Evolutionary conservation across 2,113 vertebrate genomes (phyloP), one percentile per base, ranked within the genome.

Genomic region (Spheniscus mendiculus): DNA sequence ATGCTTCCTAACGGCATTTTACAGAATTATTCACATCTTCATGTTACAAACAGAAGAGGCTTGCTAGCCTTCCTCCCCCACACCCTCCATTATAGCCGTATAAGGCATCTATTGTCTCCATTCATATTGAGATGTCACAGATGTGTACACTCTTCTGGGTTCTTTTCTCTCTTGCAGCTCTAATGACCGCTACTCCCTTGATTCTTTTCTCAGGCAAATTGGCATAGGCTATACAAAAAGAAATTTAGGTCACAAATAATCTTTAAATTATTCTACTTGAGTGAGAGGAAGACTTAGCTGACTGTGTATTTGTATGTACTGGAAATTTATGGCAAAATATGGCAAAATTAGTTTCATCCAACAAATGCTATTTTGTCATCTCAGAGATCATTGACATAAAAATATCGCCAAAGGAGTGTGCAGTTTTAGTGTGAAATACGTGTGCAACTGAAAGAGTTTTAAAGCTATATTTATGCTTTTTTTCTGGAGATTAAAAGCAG

Each of bases 101-200:
- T 79, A 87, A 94, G 89, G 90, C 70, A 22, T 8, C 91, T 76
- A 38, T 97, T 96, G 92, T 97, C 89, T 93, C 80, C 50, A 25
- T 94, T 95, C 86, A 34, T 49, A 87, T 30, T 77, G 95, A 91
- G 96, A 95, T 95, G 81, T 88, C 96, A 91, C 93, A 97, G 94
- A 96, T 96, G 94, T 88, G 93, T 93, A 34, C 42, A 20, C 92
- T 94, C 82, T 59, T 90, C 67, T 59, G 94, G 70, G 34, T 73
- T 83, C 91, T 89, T 91, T 88, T 95, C 55, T 95, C 42, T 67
- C 84, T 50, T 50, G 69, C 30, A 80, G 58, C 89, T 80, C 90
- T 88, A 84, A 90, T 94, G 91, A 90, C 79, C 18, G 0, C 83
- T 72, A 47, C 66, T 92, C 56, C 86, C 92, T 90, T 91, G 88